These are phyloP conservation scores for Melanerpes formicivorus DNA, from an alignment of 2,113 vertebrate genomes.

Conservation along the genomic window DNA sequence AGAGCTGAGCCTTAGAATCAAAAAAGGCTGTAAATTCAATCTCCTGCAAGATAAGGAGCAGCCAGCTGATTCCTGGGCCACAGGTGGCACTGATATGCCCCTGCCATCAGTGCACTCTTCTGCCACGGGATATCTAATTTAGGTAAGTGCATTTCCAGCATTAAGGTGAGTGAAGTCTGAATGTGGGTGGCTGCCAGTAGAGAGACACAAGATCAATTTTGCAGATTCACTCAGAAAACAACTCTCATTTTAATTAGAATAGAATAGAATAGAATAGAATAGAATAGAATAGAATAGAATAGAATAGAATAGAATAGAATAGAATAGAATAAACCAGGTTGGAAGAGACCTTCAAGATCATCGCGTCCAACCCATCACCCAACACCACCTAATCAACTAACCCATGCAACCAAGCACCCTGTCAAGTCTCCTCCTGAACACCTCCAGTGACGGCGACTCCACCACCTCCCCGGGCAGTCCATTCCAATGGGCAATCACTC, in stretches of 20 bases:
- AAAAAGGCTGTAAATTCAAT: constrained; percentile 58
- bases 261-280: too few species aligned
- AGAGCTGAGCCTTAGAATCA: constrained; percentile 46
- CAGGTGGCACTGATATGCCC: not conserved
- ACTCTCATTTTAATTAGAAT: constrained; percentile 40
- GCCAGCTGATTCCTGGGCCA: not conserved
- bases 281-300: too few species aligned
- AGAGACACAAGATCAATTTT: constrained; percentile 49
- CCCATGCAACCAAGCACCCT: too few species aligned
- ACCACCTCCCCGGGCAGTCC: too few species aligned
- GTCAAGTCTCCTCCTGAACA: too few species aligned
- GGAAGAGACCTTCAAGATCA: too few species aligned
- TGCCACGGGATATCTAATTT: constrained; percentile 30
- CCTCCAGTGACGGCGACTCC: too few species aligned
- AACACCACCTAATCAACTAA: too few species aligned
- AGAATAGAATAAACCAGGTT: too few species aligned
- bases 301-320: too few species aligned
- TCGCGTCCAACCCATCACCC: too few species aligned
- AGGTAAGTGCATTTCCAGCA: constrained; percentile 46
- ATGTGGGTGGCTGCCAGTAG: constrained; percentile 41
- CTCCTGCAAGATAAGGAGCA: constrained; percentile 23
- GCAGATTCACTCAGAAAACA: constrained; percentile 61
- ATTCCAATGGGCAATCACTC: too few species aligned
- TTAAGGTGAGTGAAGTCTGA: not conserved
- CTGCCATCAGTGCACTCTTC: not conserved